Percentiles rank a stretch among this genome's conserved stretches.
These are phyloP conservation scores for Motacilla alba DNA, from an alignment of 2,113 vertebrate species.

Conservation along the genomic window DNA sequence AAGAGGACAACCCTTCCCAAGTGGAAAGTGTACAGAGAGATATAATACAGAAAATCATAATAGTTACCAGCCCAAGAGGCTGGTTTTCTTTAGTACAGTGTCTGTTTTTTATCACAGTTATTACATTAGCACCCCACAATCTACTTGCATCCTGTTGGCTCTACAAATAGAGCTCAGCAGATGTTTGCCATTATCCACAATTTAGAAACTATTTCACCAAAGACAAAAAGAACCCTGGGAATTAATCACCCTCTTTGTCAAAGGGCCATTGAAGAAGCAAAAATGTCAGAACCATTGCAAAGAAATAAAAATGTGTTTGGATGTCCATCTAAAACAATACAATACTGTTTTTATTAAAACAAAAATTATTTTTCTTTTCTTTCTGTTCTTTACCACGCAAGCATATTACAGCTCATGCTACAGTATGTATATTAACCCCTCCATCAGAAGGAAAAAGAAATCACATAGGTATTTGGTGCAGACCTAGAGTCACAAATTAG, in stretches of 20 bases:
- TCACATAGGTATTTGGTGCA: neutral
- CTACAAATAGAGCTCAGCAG: constrained; percentile 25
- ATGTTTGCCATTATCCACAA: constrained; percentile 47
- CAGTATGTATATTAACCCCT: neutral
- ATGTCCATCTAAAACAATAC: neutral
- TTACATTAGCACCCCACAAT: constrained; percentile 30
- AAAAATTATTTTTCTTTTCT: neutral
- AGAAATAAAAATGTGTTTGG: neutral
- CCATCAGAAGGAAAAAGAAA: neutral
- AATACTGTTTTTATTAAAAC: neutral
- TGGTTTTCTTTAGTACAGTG: neutral
- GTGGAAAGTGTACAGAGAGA: neutral
- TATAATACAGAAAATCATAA: neutral
- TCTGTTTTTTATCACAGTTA: constrained; percentile 25
- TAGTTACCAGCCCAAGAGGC: neutral
- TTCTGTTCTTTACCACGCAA: neutral
- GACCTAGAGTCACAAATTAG: neutral
- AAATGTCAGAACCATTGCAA: neutral
- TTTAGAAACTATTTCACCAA: constrained; percentile 39
- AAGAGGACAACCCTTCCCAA: neutral
- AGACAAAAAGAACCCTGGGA: neutral
- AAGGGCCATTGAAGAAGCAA: neutral
- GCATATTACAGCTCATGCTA: neutral
- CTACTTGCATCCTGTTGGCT: constrained; percentile 38
- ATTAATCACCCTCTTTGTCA: neutral